Evolutionary conservation across 2,797 vertebrate species (phyloP).

Genomic region (Eidolon dupreanum): DNA sequence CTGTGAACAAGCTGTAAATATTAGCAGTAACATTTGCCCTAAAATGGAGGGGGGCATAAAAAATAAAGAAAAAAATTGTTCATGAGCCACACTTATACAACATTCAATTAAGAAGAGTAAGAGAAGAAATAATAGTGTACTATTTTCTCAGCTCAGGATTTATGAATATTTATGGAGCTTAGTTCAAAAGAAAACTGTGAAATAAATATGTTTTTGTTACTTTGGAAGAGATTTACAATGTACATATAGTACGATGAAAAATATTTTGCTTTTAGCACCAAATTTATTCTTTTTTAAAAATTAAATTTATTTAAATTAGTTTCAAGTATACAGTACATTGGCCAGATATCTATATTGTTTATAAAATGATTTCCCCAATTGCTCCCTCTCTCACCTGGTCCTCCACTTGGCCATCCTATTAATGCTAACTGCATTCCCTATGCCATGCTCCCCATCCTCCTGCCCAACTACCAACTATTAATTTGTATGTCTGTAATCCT

Average conservation of each 20-base stretch:
- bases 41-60: background rate
- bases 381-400: too few relatives aligned
- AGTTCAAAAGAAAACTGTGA: conserved; percentile 21
- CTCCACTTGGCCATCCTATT: too few relatives aligned
- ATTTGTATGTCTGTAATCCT: too few relatives aligned
- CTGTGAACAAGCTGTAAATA: background rate
- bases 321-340: too few relatives aligned
- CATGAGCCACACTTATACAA: background rate
- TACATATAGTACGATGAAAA: background rate
- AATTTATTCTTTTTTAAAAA: background rate
- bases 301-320: too few relatives aligned
- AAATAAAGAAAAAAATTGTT: background rate
- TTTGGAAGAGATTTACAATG: background rate
- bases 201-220: background rate
- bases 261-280: background rate
- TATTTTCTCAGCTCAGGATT: background rate
- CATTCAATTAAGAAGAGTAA: background rate
- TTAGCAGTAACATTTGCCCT: background rate
- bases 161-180: background rate
- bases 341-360: too few relatives aligned
- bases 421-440: too few relatives aligned
- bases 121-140: background rate
- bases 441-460: too few relatives aligned
- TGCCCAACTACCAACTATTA: too few relatives aligned
- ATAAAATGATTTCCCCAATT: too few relatives aligned